A percentile compares a stretch with the other conserved stretches of the same genome.
Conservation (phyloP, 2,113 vertebrate species). For the Dicaeum eximium region DNA sequence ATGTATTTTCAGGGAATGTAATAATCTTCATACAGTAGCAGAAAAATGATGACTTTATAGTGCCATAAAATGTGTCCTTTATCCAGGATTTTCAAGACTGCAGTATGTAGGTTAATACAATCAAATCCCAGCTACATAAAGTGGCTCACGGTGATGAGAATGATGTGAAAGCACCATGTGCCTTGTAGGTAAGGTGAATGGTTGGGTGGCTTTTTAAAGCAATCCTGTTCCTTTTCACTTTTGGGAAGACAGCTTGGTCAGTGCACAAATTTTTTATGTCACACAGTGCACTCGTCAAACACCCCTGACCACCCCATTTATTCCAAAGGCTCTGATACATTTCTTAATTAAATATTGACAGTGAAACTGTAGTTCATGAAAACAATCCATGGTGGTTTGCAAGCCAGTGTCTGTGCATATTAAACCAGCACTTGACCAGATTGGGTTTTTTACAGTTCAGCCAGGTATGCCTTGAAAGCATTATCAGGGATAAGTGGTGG, state of each 20-base stretch:
- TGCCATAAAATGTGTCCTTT: not conserved
- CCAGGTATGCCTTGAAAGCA: conserved; percentile 13
- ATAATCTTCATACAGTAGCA: not conserved
- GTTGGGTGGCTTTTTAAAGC: not conserved
- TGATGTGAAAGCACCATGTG: not conserved
- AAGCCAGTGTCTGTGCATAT: not conserved
- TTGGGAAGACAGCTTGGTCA: not conserved
- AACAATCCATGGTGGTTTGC: not conserved
- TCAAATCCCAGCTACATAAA: not conserved
- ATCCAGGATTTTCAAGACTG: not conserved
- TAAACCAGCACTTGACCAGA: conserved; percentile 19
- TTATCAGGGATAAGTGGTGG: not conserved
- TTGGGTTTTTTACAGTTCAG: conserved; percentile 1
- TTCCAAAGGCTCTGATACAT: not conserved
- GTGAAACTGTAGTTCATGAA: not conserved
- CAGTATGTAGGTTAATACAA: not conserved
- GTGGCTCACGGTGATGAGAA: not conserved
- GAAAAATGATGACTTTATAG: not conserved
- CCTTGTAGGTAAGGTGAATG: not conserved
- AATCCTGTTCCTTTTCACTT: not conserved
- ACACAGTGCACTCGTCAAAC: not conserved
- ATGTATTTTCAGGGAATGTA: not conserved
- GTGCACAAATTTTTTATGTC: not conserved
- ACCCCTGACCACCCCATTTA: not conserved
- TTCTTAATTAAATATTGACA: conserved; percentile 6